Evolutionary conservation across 92 coral and sea anemone genomes (phyloP).

Genomic region (Zoanthus sansibaricus): DNA sequence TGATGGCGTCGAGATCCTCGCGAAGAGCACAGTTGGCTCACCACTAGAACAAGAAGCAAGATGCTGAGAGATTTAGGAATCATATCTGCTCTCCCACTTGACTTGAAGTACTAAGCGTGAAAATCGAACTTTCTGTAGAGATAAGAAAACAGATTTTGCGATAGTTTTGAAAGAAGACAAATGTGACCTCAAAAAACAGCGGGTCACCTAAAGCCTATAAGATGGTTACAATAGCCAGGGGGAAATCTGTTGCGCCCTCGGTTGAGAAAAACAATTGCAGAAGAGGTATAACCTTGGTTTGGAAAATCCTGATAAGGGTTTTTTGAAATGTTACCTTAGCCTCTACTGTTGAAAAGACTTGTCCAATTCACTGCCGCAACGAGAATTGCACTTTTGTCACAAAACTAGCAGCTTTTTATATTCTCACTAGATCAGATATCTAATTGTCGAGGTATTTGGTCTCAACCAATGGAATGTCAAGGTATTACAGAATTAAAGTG

Average conservation of each 20-base stretch:
- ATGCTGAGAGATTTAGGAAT: slow-evolving; percentile 15
- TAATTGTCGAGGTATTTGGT: slow-evolving; percentile 24
- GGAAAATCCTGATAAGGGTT: not conserved
- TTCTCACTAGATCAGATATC: slow-evolving; percentile 30
- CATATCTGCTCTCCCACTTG: slow-evolving; percentile 7
- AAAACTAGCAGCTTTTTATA: slow-evolving; percentile 23
- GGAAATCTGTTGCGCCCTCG: not conserved
- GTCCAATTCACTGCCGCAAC: not conserved
- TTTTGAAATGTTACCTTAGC: not conserved
- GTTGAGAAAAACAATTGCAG: not conserved
- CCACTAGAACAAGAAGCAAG: slow-evolving; percentile 8
- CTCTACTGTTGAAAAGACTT: not conserved
- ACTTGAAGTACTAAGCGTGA: slow-evolving; percentile 10
- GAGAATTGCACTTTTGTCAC: not conserved
- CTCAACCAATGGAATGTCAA: slow-evolving; percentile 29
- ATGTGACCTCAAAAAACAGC: not conserved
- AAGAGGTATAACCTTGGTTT: not conserved
- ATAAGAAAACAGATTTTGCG: not conserved
- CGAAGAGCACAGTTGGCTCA: slow-evolving; percentile 11
- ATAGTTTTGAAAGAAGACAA: not conserved
- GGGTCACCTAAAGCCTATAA: not conserved
- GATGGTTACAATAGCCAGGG: not conserved
- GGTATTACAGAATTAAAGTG: slow-evolving; percentile 13
- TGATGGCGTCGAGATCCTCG: slow-evolving; percentile 28
- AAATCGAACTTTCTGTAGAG: not conserved